Base-by-base conservation (phyloP, 1,140 invertebrate genomes). In the Micrasema minimum region DNA sequence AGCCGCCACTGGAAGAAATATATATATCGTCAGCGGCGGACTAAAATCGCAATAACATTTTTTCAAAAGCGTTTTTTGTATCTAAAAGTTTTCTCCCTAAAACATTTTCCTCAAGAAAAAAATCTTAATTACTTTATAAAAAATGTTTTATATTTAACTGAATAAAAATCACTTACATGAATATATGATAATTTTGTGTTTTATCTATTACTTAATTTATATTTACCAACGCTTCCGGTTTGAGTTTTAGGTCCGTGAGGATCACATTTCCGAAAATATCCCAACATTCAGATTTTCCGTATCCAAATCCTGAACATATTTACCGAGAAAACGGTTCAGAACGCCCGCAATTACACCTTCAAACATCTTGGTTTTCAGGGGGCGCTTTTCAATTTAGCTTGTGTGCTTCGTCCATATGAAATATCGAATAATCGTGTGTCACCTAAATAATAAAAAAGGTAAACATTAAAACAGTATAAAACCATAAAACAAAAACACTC, bases 261-360 rank as follows among this genome's bases (percentile, higher is more conserved):
- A 91, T 90, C 9, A 93, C 91, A 75, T 92, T 88, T 72, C 93
- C 93, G 61, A 91, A 78, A 94, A 92, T 68, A 95, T 92, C 72
- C 92, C 92, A 48, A 93, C 87, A 78, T 93, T 93, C 16, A 95
- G 86, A 77, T 93, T 91, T 82, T 93, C 91, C 3, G 91, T 91
- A 77, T 94, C 92, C 51, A 95, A 81, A 79, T 94, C 92, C 78
- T 92, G 89, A 2, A 95, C 88, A 78, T 93, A 95, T 79, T 92
- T 92, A 31, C 92, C 92, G 53, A 94, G 83, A 69, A 92, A 88
- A 72, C 90, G 89, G 82, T 94, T 93, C 5, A 95, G 81, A 72
- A 93, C 83, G 53, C 90, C 88, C 38, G 92, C 92, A 45, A 93
- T 90, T 6, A 92, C 88, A 73, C 91, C 88, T 83, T 95, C 91